These are phyloP conservation scores for Andricus grossulariae DNA, from an alignment of 1,140 invertebrate species.

Conservation along the genomic window DNA sequence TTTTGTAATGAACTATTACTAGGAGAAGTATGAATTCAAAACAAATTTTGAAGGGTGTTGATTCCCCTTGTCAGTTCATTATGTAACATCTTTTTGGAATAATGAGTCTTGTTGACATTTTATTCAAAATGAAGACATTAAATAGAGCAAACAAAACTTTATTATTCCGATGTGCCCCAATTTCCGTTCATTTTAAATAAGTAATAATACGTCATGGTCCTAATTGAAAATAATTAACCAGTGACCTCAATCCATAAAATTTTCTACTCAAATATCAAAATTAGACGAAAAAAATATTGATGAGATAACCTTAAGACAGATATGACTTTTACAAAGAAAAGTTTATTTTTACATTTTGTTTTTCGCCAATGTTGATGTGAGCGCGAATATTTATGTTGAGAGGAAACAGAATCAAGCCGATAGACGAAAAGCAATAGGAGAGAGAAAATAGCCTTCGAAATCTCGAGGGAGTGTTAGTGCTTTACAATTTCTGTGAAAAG, in stretches of 20 bases:
- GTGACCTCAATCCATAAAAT: no score
- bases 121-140: not conserved
- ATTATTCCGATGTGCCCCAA: not conserved
- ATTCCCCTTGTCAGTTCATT: no score
- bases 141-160: conserved; percentile 13
- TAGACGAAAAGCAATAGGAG: conserved; percentile 18
- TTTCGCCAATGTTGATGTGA: not conserved
- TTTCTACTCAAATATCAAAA: no score
- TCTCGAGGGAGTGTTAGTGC: conserved; percentile 25
- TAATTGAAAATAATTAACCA: no score
- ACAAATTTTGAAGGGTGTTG: no score
- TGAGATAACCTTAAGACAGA: not conserved
- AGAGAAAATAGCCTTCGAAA: conserved; percentile 28
- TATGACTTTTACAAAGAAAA: not conserved
- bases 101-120: not conserved
- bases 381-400: conserved; percentile 28
- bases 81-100: no score
- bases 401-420: conserved; percentile 20
- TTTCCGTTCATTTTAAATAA: not conserved
- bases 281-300: not conserved
- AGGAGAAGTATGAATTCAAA: no score
- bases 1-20: no score
- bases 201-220: no score
- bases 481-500: conserved; percentile 13
- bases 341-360: conserved; percentile 12